Conservation (phyloP, 2,113 vertebrate species). For the Corythaeola cristata region DNA sequence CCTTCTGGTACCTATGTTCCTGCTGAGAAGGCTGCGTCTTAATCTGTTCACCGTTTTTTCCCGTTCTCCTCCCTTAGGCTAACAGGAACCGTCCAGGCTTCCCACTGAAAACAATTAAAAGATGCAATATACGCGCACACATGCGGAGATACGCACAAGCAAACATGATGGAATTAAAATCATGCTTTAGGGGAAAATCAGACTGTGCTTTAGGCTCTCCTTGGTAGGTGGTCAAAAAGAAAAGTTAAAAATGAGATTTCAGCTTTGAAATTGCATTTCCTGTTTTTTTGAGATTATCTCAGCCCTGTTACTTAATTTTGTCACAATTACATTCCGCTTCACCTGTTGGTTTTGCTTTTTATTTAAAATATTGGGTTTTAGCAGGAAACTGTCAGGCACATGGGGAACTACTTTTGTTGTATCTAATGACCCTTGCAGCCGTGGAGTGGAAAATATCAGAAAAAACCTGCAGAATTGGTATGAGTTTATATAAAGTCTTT, state of each 20-base stretch:
- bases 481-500: not conserved
- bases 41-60: not conserved
- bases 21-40: not conserved
- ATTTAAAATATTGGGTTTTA: not conserved
- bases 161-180: not conserved
- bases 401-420: not conserved
- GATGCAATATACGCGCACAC: not conserved
- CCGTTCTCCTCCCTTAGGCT: not conserved
- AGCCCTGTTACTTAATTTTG: not conserved
- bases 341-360: not conserved
- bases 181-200: not conserved
- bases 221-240: not conserved
- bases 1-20: not conserved
- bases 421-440: not conserved
- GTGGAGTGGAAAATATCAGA: not conserved
- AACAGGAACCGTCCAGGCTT: not conserved
- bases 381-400: not conserved
- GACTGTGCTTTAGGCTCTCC: not conserved
- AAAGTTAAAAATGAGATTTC: not conserved
- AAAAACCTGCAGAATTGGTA: not conserved
- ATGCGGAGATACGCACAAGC: not conserved
- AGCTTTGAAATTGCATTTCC: not conserved
- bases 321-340: not conserved
- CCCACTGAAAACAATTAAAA: not conserved
- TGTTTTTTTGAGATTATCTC: not conserved